These are phyloP conservation scores for Dendropsophus ebraccatus DNA, from an alignment of 2,113 vertebrate species.

Conservation along the genomic window DNA sequence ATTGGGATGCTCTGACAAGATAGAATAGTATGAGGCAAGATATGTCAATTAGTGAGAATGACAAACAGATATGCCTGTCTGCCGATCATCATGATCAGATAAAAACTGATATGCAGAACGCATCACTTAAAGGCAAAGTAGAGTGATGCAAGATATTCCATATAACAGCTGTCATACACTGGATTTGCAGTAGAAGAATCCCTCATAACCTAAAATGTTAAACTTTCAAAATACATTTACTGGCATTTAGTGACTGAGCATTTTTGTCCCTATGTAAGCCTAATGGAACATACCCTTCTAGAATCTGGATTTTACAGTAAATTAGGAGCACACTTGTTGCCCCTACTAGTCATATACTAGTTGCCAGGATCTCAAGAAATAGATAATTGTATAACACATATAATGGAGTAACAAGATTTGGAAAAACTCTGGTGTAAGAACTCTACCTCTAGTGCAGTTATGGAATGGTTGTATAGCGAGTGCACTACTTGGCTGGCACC, in stretches of 20 bases:
- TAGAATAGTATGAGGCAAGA: background rate
- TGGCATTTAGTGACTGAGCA: background rate
- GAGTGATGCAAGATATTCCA: background rate
- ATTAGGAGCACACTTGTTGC: background rate
- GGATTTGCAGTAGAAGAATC: constrained; percentile 1
- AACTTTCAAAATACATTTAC: background rate
- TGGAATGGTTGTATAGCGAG: too few relatives aligned
- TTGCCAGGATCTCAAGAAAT: too few relatives aligned
- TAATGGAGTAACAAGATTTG: too few relatives aligned
- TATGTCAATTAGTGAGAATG: constrained; percentile 35
- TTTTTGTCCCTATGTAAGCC: too few relatives aligned
- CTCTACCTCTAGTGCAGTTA: too few relatives aligned
- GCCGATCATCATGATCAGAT: constrained; percentile 22
- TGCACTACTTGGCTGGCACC: too few relatives aligned
- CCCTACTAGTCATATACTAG: too few relatives aligned
- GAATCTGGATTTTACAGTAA: background rate
- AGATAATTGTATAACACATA: too few relatives aligned
- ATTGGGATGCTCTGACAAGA: constrained; percentile 28
- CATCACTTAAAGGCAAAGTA: background rate
- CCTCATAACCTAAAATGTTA: background rate
- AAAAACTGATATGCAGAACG: constrained; percentile 15
- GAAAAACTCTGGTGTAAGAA: too few relatives aligned
- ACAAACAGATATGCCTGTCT: constrained; percentile 35
- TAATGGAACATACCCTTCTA: background rate
- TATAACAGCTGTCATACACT: constrained; percentile 25